phyloP scores from a whole-genome alignment of 2,797 vertebrate species.

The Enteromius thamalakanensis region DNA sequence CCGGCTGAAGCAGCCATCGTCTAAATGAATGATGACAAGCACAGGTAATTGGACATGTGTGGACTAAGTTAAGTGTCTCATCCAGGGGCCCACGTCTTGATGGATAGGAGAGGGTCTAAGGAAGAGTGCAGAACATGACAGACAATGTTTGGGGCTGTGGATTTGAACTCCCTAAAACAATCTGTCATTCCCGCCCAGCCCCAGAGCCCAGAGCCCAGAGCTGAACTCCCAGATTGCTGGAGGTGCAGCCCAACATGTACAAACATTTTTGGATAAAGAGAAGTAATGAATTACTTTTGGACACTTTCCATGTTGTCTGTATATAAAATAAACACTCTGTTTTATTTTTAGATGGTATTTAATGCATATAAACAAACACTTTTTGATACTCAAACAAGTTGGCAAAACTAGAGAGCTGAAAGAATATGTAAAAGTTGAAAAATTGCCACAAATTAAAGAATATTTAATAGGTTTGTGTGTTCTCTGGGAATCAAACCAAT shows the following conservation, averaged over 20 bases:
- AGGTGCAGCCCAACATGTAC: slow-evolving; percentile 8
- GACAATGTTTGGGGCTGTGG: slow-evolving; percentile 46
- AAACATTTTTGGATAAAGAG: slow-evolving; percentile 13
- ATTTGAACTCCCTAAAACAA: slow-evolving; percentile 40
- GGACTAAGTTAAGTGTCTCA: slow-evolving; percentile 34
- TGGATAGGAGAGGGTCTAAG: slow-evolving; percentile 37
- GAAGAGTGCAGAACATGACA: slow-evolving; percentile 37
- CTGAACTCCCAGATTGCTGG: slow-evolving; percentile 1
- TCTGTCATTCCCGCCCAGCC: slow-evolving; percentile 34
- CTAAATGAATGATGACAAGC: slow-evolving; percentile 39
- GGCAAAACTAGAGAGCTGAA: background rate
- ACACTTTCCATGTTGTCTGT: background rate
- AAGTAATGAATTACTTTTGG: background rate
- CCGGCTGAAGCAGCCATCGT: slow-evolving; percentile 9
- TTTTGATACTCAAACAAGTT: too few species aligned
- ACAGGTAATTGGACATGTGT: slow-evolving; percentile 52
- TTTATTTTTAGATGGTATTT: slow-evolving; percentile 25
- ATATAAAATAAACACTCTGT: background rate
- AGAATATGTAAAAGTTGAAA: background rate
- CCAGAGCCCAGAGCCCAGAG: background rate
- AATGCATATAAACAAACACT: background rate
- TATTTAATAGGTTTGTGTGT: background rate
- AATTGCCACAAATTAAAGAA: background rate
- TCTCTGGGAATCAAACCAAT: background rate
- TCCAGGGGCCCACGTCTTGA: slow-evolving; percentile 33